phyloP scores from a whole-genome alignment of 2,113 vertebrate species.

The Spea multiplicata region DNA sequence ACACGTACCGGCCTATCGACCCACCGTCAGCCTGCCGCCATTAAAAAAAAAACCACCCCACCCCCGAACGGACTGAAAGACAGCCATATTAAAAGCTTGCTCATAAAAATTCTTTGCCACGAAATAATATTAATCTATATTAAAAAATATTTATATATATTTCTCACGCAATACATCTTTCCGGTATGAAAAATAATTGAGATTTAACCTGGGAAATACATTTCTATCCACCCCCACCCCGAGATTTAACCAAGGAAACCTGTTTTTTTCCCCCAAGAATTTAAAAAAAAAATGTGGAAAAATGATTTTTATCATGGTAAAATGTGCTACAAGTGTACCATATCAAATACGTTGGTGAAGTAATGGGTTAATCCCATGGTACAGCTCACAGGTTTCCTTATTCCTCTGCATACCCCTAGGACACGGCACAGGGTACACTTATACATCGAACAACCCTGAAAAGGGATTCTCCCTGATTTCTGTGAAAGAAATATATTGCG shows the following conservation, averaged over 20 bases:
- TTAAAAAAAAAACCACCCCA: neutral
- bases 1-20: too few species aligned
- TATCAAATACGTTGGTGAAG: neutral
- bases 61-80: neutral
- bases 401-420: neutral
- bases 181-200: slow-evolving; percentile 36
- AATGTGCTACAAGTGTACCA: neutral
- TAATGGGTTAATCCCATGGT: neutral
- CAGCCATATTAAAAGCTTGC: slow-evolving; percentile 25
- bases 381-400: neutral
- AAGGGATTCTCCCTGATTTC: slow-evolving; percentile 31
- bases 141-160: slow-evolving; percentile 37
- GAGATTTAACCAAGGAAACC: slow-evolving; percentile 1
- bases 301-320: neutral
- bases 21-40: too few species aligned
- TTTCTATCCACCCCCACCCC: slow-evolving; percentile 12
- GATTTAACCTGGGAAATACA: slow-evolving; percentile 7
- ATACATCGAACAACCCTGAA: slow-evolving; percentile 24
- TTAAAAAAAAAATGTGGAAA: slow-evolving; percentile 30
- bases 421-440: neutral
- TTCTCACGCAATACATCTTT: slow-evolving; percentile 30
- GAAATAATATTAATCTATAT: slow-evolving; percentile 11
- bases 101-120: slow-evolving; percentile 25
- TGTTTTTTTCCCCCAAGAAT: neutral
- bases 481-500: slow-evolving; percentile 20